phyloP scores from a whole-genome alignment of 2,797 vertebrate species.

The Sylvia borin region DNA sequence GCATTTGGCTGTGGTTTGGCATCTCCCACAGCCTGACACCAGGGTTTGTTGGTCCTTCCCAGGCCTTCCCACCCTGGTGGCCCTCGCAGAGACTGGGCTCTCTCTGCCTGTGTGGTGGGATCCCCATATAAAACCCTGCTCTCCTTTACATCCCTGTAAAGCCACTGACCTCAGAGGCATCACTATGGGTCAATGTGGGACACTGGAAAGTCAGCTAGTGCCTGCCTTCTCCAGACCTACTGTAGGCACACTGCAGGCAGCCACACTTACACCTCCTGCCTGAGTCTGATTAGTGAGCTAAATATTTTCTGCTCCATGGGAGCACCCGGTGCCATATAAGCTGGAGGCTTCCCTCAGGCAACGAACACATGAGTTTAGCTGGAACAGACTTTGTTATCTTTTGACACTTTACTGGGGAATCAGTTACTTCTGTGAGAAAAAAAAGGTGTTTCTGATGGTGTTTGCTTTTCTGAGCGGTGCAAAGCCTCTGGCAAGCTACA shows the following conservation, averaged over 20 bases:
- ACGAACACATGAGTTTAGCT: slow-evolving; percentile 54
- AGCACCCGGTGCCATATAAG: slow-evolving; percentile 2
- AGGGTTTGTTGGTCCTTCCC: background rate
- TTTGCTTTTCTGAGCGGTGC: background rate
- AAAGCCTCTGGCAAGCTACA: background rate
- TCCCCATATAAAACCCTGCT: background rate
- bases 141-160: background rate
- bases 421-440: slow-evolving; percentile 26
- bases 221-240: background rate
- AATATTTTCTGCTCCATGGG: background rate
- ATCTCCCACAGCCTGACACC: background rate
- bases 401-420: slow-evolving; percentile 54
- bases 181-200: background rate
- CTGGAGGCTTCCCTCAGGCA: slow-evolving; percentile 64
- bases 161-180: background rate
- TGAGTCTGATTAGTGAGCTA: background rate
- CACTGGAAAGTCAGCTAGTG: background rate
- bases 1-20: background rate
- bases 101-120: rapidly evolving
- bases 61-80: background rate
- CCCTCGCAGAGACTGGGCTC: background rate
- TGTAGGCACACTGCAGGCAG: background rate
- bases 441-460: background rate
- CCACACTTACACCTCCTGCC: background rate
- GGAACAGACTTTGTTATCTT: slow-evolving; percentile 50